Base-by-base conservation (phyloP, 2,113 vertebrate genomes). In the Gymnocephalus cernua region DNA sequence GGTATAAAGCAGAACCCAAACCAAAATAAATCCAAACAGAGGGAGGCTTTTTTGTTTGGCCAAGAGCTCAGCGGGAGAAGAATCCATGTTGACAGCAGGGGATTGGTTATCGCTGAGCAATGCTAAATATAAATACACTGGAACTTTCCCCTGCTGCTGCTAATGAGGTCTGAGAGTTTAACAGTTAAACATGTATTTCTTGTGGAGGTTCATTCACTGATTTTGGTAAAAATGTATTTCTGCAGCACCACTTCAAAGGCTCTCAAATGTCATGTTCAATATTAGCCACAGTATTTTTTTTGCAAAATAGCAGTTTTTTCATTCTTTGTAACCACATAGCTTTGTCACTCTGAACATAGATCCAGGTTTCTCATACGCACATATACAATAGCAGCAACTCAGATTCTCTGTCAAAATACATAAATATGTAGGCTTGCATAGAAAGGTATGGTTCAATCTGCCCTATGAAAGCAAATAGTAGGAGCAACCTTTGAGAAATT, bases 1-100 rank as follows among this genome's bases (percentile, higher is more conserved):
- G 4, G 27, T 64, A 70, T 48, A 48, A 67, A 76, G 35, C 69
- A 67, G 44, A 71, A 66, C 54, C 25, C 58, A 27, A 84, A 27
- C 50, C 64, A 53, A 53, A 54, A 82, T 82, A 59, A 87, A 77
- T 58, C 44, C 57, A 4, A 66, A 79, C 58, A 72, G 62, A 67
- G 62, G 57, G 74, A 82, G 84, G 62, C 35, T 50, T 38, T 71
- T 59, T 19, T 51, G 54, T 77, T 83, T 38, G 77, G 84, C 81
- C 77, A 56, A 72, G 70, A 81, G 79, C 77, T 85, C 61, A 80
- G 76, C 32, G 44, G 78, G 74, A 74, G 65, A 53, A 77, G 50
- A 61, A 83, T 86, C 66, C 63, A 58, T 62, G 77, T 61, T 72
- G 85, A 89, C 84, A 83, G 86, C 82, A 79, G 86, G 77, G 74